phyloP scores from a whole-genome alignment of 2,888 invertebrate species.

The Sarcophaga carnaria region DNA sequence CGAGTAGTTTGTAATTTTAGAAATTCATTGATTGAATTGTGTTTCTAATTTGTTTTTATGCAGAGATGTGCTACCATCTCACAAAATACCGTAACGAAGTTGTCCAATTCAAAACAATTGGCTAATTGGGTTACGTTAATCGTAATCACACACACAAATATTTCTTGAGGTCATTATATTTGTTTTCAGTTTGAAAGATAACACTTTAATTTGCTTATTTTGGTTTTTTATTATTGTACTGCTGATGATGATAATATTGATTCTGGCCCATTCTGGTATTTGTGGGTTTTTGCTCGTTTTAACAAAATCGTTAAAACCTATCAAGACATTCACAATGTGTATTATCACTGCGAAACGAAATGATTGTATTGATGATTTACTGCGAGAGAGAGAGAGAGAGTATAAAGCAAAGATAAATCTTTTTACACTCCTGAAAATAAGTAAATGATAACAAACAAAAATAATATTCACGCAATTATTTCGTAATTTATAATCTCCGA shows the following conservation, averaged over 20 bases:
- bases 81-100: not conserved
- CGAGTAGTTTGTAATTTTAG: conserved; percentile 15
- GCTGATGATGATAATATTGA: not conserved
- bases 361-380: not conserved
- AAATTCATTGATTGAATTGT: conserved; percentile 6
- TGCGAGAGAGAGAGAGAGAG: too few species aligned
- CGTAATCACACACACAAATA: too few species aligned
- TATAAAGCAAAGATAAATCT: not conserved
- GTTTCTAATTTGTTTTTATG: not conserved
- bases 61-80: not conserved
- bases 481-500: too few species aligned
- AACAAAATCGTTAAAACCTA: not conserved
- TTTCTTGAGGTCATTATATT: not conserved
- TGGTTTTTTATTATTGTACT: not conserved
- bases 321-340: not conserved
- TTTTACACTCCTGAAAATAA: not conserved
- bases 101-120: too few species aligned
- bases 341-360: not conserved
- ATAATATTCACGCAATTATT: too few species aligned
- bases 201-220: not conserved
- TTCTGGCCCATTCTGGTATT: not conserved
- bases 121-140: too few species aligned
- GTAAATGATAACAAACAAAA: too few species aligned
- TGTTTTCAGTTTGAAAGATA: not conserved
- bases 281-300: not conserved